A percentile compares a stretch with the other conserved stretches of the same genome.
phyloP scores from a whole-genome alignment of 2,888 invertebrate genomes.

The Mythimna impura region DNA sequence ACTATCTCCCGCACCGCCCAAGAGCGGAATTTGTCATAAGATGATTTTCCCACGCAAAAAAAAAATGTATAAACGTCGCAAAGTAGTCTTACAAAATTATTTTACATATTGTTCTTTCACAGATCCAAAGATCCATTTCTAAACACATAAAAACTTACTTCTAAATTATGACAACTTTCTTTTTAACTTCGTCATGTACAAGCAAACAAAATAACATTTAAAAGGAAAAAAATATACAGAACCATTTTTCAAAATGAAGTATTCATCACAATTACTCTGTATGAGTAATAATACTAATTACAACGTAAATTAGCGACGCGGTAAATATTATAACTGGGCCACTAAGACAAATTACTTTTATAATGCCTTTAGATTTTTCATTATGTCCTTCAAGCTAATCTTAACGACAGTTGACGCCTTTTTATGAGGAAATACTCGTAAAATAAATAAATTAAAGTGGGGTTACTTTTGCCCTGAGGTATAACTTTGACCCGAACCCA shows the following conservation, averaged over 20 bases:
- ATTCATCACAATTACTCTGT: slow-evolving; percentile 35
- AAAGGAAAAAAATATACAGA: slow-evolving; percentile 17
- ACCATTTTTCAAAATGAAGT: slow-evolving; percentile 40
- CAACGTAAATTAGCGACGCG: slow-evolving; percentile 60
- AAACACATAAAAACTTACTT: not conserved
- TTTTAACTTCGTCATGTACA: not conserved
- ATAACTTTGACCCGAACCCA: too few species aligned
- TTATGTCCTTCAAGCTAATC: slow-evolving; percentile 51
- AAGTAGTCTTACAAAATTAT: too few species aligned
- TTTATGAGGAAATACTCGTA: slow-evolving; percentile 22
- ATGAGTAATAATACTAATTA: slow-evolving; percentile 55
- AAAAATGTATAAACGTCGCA: too few species aligned
- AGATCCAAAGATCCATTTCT: not conserved
- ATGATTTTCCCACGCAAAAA: too few species aligned
- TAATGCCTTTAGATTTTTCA: slow-evolving; percentile 57
- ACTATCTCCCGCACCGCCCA: too few species aligned
- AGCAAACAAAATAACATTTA: not conserved
- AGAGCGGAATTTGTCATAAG: too few species aligned
- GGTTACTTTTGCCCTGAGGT: not conserved
- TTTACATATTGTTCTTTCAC: not conserved
- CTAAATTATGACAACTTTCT: too few species aligned
- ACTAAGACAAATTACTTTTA: slow-evolving; percentile 59
- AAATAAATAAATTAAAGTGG: not conserved
- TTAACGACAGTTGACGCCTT: slow-evolving; percentile 36
- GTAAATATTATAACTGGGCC: slow-evolving; percentile 58